Conservation (phyloP, 2,888 invertebrate genomes). For the Conchocele bisecta region DNA sequence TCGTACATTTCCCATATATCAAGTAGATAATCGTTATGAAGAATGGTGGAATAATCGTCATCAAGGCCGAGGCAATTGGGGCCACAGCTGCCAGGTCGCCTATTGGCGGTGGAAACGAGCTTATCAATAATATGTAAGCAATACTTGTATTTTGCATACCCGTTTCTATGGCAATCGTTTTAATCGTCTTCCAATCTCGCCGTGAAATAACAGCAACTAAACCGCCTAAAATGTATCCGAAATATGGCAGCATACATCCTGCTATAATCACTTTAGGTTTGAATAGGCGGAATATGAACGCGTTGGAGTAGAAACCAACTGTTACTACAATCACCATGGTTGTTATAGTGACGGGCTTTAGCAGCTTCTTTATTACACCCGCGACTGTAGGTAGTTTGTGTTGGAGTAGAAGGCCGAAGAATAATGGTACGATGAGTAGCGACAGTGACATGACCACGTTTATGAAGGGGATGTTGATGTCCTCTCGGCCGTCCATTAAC, state of each 20-base stretch:
- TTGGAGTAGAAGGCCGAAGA: constrained; percentile 79
- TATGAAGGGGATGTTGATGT: constrained; percentile 90
- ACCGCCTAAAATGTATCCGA: constrained; percentile 77
- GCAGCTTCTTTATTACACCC: constrained; percentile 85
- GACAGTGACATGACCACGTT: constrained; percentile 90
- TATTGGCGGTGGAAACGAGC: constrained; percentile 92
- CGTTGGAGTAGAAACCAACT: constrained; percentile 94
- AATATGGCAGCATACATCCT: constrained; percentile 78
- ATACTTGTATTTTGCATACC: constrained; percentile 96
- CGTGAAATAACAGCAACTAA: constrained; percentile 66
- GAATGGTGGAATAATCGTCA: constrained; percentile 94
- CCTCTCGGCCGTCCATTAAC: constrained; percentile 83
- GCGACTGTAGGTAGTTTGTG: constrained; percentile 86
- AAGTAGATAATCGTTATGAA: constrained; percentile 73
- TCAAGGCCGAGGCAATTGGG: constrained; percentile 87
- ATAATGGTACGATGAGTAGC: constrained; percentile 90
- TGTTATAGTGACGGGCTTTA: constrained; percentile 92
- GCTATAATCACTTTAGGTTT: constrained; percentile 83
- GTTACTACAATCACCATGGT: constrained; percentile 92
- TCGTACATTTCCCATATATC: constrained; percentile 61
- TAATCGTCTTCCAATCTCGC: constrained; percentile 71
- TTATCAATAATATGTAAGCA: constrained; percentile 92
- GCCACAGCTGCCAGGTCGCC: constrained; percentile 91
- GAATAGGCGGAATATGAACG: constrained; percentile 94
- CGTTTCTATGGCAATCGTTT: constrained; percentile 92